phyloP scores from a whole-genome alignment of 2,113 vertebrate species.

The Regulus satrapa region DNA sequence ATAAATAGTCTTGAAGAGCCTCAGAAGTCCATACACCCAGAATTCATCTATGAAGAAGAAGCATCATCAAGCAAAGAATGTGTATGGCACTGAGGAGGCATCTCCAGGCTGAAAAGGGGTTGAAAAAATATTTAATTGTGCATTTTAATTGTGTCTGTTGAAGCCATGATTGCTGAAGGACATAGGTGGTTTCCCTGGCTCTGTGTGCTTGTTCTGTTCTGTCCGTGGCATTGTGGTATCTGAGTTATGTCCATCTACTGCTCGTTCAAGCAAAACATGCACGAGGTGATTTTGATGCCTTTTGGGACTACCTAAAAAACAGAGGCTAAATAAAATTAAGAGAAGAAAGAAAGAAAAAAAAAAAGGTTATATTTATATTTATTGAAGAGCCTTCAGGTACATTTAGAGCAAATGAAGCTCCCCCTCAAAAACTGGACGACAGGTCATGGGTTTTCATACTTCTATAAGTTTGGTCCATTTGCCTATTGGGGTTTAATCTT shows the following conservation, averaged over 20 bases:
- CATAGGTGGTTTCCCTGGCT: rapidly evolving
- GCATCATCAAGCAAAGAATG: background rate
- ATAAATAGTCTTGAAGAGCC: background rate
- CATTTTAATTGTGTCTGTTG: background rate
- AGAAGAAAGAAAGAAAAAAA: background rate
- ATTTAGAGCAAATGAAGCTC: background rate
- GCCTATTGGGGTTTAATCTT: background rate
- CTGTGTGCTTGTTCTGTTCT: background rate
- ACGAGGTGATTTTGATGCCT: background rate
- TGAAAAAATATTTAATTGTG: background rate
- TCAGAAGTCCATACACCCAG: background rate
- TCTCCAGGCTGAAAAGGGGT: background rate
- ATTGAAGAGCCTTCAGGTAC: background rate
- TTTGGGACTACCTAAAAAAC: background rate
- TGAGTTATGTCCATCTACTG: background rate
- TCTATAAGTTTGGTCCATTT: background rate
- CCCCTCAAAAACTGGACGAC: rapidly evolving
- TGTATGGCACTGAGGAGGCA: too few species aligned
- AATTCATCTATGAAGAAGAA: background rate
- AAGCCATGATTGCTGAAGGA: background rate
- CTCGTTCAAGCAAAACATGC: background rate
- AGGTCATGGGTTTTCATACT: background rate
- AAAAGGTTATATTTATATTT: background rate
- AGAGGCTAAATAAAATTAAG: background rate
- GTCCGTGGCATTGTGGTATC: background rate